These are phyloP conservation scores for Agrilus mali DNA, from an alignment of 2,888 invertebrate species.

Conservation along the genomic window DNA sequence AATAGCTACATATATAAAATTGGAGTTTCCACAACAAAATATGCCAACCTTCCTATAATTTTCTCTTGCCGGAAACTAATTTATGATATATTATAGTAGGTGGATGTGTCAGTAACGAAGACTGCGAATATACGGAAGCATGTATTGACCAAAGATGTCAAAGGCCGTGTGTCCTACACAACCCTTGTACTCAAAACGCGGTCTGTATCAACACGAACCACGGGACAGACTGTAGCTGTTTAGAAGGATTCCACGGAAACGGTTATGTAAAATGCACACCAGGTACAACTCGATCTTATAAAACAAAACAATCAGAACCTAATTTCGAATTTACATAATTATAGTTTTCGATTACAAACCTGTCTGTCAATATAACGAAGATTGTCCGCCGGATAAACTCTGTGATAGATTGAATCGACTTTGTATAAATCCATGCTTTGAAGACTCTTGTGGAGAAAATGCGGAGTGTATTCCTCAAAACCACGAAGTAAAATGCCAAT, in stretches of 20 bases:
- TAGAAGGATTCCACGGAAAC: constrained; percentile 77
- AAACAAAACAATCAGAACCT: neutral
- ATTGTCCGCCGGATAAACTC: constrained; percentile 74
- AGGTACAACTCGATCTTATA: constrained; percentile 40
- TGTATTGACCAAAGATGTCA: constrained; percentile 77
- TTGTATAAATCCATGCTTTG: constrained; percentile 71
- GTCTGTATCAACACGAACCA: constrained; percentile 82
- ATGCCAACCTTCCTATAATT: too few relatives aligned
- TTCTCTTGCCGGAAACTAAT: neutral
- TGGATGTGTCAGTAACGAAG: constrained; percentile 76
- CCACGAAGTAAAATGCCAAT: constrained; percentile 65
- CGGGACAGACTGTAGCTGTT: constrained; percentile 74
- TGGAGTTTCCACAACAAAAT: too few relatives aligned
- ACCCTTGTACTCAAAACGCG: constrained; percentile 73
- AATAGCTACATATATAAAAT: too few relatives aligned
- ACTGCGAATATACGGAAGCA: constrained; percentile 74
- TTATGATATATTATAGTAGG: constrained; percentile 39
- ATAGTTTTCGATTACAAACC: constrained; percentile 33
- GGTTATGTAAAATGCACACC: constrained; percentile 69
- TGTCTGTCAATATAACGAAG: constrained; percentile 81
- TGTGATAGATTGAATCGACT: constrained; percentile 75
- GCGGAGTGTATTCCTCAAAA: constrained; percentile 66
- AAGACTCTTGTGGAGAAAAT: constrained; percentile 70
- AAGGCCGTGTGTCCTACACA: constrained; percentile 73
- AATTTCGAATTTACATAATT: constrained; percentile 3